Conservation (phyloP, 2,797 vertebrate genomes). For the Simalia tracyae region DNA sequence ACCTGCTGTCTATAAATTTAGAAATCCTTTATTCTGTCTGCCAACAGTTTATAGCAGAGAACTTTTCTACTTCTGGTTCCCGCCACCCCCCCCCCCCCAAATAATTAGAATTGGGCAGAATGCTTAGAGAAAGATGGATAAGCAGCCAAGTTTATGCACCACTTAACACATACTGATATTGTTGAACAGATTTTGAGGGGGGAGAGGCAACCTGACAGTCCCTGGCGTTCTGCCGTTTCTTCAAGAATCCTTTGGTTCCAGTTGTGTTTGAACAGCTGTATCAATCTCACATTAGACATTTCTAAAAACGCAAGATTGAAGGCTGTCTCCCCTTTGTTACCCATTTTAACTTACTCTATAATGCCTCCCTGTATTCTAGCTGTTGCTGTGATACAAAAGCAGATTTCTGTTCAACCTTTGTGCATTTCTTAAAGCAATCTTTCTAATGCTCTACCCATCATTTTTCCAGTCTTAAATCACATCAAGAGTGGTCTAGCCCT, state of each 20-base stretch:
- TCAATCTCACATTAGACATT: not conserved
- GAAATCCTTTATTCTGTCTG: not conserved
- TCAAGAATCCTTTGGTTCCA: not conserved
- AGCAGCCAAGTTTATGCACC: not conserved
- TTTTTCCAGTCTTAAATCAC: not conserved
- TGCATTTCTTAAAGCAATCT: not conserved
- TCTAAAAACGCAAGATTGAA: not conserved
- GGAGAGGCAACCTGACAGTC: not conserved
- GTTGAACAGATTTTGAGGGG: constrained; percentile 8
- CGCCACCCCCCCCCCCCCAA: not conserved
- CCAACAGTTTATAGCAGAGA: not conserved
- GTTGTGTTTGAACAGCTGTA: constrained; percentile 3
- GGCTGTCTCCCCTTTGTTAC: not conserved
- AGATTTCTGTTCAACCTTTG: not conserved
- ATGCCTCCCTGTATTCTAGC: not conserved
- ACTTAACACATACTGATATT: not conserved
- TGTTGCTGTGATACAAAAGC: not conserved
- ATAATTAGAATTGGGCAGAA: not conserved
- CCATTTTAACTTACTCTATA: not conserved
- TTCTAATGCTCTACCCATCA: not conserved
- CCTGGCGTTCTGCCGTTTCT: not conserved
- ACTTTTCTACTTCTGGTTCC: not conserved
- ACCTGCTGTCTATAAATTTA: not conserved
- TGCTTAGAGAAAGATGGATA: not conserved
- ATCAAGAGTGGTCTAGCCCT: not conserved